A percentile compares a stretch with the other conserved stretches of the same genome.
Conservation (phyloP, 2,888 invertebrate genomes). For the Drosophila testacea region DNA sequence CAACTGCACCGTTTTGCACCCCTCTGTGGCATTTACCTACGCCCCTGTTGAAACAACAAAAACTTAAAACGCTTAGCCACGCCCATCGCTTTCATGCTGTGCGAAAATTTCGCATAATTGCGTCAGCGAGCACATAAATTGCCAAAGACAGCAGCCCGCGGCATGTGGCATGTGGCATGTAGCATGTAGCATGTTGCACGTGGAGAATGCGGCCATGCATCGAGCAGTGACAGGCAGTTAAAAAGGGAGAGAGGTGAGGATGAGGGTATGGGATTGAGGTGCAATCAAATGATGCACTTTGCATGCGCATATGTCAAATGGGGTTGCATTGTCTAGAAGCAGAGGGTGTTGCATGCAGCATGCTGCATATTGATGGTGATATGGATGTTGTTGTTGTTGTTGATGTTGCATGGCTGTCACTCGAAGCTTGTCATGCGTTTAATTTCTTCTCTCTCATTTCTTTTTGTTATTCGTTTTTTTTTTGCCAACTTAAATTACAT, state of each 20-base stretch:
- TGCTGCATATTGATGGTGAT: background rate
- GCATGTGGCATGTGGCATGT: slow-evolving; percentile 50
- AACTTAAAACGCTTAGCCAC: slow-evolving; percentile 78
- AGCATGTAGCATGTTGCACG: slow-evolving; percentile 44
- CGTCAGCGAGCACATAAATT: slow-evolving; percentile 80
- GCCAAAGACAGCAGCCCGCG: slow-evolving; percentile 77
- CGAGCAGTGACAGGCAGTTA: slow-evolving; percentile 56
- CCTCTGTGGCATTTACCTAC: slow-evolving; percentile 6
- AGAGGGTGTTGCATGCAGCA: slow-evolving; percentile 12
- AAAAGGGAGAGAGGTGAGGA: background rate
- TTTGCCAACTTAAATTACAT: slow-evolving; percentile 79
- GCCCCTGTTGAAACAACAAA: slow-evolving; percentile 30
- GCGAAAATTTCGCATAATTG: slow-evolving; percentile 82
- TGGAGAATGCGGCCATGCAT: slow-evolving; percentile 40
- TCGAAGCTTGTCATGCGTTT: slow-evolving; percentile 53
- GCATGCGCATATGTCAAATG: slow-evolving; percentile 71
- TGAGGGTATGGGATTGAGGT: background rate
- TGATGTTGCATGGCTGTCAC: slow-evolving; percentile 72
- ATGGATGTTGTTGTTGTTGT: slow-evolving; percentile 13
- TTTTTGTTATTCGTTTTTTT: slow-evolving; percentile 19
- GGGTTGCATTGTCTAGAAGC: slow-evolving; percentile 28
- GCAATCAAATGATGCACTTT: slow-evolving; percentile 74
- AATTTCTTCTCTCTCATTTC: slow-evolving; percentile 14
- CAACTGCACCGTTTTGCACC: background rate
- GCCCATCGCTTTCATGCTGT: slow-evolving; percentile 62